Evolutionary conservation across 2,797 vertebrate genomes (phyloP), one percentile per base, ranked within the genome.

Genomic region (Coendou prehensilis): DNA sequence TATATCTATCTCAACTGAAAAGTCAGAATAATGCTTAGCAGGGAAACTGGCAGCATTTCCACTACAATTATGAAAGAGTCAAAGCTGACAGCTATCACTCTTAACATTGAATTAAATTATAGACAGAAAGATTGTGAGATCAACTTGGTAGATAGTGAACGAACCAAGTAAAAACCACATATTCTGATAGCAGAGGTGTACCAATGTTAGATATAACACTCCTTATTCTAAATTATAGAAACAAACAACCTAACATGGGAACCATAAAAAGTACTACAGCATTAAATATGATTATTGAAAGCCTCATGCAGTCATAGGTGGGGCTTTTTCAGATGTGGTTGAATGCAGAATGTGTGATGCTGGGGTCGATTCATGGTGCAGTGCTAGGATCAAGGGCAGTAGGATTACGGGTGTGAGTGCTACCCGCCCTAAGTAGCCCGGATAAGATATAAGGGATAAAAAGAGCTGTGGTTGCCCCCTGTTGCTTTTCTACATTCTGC

Each of bases 1-100:
- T 87, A 79, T 71, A 59, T 87, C 5, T 89, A 17, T 89, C 17
- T 89, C 56, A 61, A 9, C 57, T 93, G 37, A 94, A 69, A 96
- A 87, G n/a, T 81, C 52, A 88, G 41, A 75, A 47, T 61, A 91
- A 56, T 54, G 33, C 59, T 93, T 84, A 75, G 26, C 56, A 61
- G 81, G 75, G 52, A 64, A 81, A 84, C 28, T 95, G 28, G 26
- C 37, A 28, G 9, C 57, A 63, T 89, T 96, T 89, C 28, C 54
- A 5, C 28, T 75, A 30, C 1, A 87, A 61, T 56, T 69, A 56
- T 57, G 76, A 93, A 69, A 13, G 86, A 89, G 47, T 28, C 52
- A 87, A 89, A 18, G 59, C 63, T 89, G 56, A 26, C 64, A 96
- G 5, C 54, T 61, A 33, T 75, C 64, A 59, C 59, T 94, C 69